phyloP scores from a whole-genome alignment of 1,140 invertebrate species.

The Lordiphosa mommai region DNA sequence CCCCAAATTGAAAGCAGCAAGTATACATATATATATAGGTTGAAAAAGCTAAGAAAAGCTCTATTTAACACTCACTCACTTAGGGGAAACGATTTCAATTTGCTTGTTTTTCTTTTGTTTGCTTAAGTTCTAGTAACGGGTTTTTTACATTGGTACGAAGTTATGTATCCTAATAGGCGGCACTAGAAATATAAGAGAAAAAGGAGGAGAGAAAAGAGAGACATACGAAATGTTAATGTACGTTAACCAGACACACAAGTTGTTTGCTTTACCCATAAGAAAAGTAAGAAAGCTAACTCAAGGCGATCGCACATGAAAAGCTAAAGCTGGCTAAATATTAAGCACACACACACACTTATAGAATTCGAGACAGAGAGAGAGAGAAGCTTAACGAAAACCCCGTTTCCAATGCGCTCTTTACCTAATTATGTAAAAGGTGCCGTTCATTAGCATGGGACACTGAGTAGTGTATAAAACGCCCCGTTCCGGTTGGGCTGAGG shows the following conservation, averaged over 20 bases:
- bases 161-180: constrained; percentile 80
- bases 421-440: constrained; percentile 79
- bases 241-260: too few relatives aligned
- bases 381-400: not conserved
- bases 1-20: constrained; percentile 65
- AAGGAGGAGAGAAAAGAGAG: constrained; percentile 35
- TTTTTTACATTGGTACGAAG: constrained; percentile 61
- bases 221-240: constrained; percentile 8
- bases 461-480: constrained; percentile 77
- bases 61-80: constrained; percentile 21
- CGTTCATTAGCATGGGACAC: constrained; percentile 78
- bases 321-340: too few relatives aligned
- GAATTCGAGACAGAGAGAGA: constrained; percentile 3
- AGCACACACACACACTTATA: constrained; percentile 3
- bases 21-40: constrained; percentile 48
- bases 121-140: constrained; percentile 67
- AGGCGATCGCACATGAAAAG: constrained; percentile 43
- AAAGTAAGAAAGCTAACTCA: constrained; percentile 54
- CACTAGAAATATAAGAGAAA: constrained; percentile 79
- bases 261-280: constrained; percentile 3
- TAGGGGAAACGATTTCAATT: constrained; percentile 28
- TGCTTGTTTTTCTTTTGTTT: constrained; percentile 44
- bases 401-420: constrained; percentile 41
- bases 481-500: constrained; percentile 71
- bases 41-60: constrained; percentile 54